Conservation (phyloP, 2,797 vertebrate genomes). For the Sebastes diploproa region DNA sequence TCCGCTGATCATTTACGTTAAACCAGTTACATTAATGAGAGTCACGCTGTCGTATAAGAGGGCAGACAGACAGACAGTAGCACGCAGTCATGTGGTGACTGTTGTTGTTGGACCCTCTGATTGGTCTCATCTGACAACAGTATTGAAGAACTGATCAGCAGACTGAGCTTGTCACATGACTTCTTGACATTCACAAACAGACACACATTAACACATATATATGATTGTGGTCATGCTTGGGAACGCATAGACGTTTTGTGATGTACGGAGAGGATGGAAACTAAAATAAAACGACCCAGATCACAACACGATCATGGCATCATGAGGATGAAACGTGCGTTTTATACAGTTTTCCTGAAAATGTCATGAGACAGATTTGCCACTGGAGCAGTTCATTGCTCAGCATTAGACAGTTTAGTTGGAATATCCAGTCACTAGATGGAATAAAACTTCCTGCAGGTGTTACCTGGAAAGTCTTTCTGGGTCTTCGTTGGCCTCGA, state of each 20-base stretch:
- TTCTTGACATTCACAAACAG: conserved; percentile 1
- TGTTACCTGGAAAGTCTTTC: not conserved
- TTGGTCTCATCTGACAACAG: conserved; percentile 34
- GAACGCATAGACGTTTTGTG: not conserved
- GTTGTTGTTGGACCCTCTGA: not conserved
- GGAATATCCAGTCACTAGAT: not conserved
- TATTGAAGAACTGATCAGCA: conserved; percentile 19
- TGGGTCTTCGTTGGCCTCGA: not conserved
- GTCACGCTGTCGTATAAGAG: conserved; percentile 2
- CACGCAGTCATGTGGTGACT: not conserved
- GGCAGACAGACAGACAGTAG: not conserved
- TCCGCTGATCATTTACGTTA: not conserved
- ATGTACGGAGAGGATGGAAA: not conserved
- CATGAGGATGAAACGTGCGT: not conserved
- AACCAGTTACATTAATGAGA: conserved; percentile 25
- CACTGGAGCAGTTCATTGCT: not conserved
- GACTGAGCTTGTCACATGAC: not conserved
- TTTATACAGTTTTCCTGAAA: not conserved
- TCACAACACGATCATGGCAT: not conserved
- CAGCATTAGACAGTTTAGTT: not conserved
- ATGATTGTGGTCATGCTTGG: not conserved
- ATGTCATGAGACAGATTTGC: not conserved
- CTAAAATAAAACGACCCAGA: not conserved
- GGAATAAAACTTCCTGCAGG: not conserved
- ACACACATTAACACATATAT: not conserved